These are phyloP conservation scores for Linyphia triangularis DNA, from an alignment of 2,888 invertebrate genomes.

Conservation along the genomic window DNA sequence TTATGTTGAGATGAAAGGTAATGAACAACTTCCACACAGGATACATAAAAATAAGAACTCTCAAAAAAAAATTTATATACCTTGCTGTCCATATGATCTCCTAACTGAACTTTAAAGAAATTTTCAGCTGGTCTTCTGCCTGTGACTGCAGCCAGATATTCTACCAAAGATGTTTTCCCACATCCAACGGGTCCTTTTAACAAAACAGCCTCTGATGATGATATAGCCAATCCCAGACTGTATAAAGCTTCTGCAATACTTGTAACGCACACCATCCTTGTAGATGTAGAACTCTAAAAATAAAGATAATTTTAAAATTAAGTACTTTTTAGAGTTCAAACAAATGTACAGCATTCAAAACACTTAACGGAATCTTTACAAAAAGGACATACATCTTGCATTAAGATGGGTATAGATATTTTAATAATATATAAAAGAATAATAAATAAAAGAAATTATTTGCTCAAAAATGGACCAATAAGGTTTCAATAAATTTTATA, in stretches of 20 bases:
- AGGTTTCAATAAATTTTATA: too few species aligned
- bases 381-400: neutral
- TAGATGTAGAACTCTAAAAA: neutral
- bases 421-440: neutral
- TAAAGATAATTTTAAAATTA: neutral
- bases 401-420: neutral
- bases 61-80: slow-evolving; percentile 79
- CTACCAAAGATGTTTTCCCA: slow-evolving; percentile 94
- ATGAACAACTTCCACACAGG: too few species aligned
- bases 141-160: slow-evolving; percentile 90
- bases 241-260: slow-evolving; percentile 55
- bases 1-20: too few species aligned
- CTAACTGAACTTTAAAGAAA: slow-evolving; percentile 93
- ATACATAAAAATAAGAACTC: neutral
- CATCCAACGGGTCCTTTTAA: slow-evolving; percentile 94
- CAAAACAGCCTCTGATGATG: slow-evolving; percentile 84
- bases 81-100: slow-evolving; percentile 97
- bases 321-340: neutral
- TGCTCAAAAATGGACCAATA: too few species aligned
- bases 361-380: neutral
- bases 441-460: neutral
- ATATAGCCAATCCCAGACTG: slow-evolving; percentile 73
- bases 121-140: slow-evolving; percentile 82
- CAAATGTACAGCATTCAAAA: neutral
- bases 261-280: slow-evolving; percentile 55